A percentile compares a stretch with the other conserved stretches of the same genome.
Evolutionary conservation across 92 coral and sea anemone genomes (phyloP).

Genomic region (Parazoanthus darwini): DNA sequence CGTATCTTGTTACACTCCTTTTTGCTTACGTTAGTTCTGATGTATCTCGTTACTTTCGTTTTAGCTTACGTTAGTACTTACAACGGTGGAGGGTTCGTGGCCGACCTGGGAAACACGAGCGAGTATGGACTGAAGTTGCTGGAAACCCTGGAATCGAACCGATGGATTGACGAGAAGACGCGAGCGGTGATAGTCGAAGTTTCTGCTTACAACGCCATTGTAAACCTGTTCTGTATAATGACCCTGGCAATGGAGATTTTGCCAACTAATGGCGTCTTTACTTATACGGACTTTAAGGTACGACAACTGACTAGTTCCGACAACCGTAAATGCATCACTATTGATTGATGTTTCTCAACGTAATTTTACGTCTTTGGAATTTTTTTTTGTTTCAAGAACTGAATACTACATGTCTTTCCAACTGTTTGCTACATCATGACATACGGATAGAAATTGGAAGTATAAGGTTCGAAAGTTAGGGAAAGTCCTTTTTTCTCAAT

Average conservation of each 20-base stretch:
- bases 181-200: constrained; percentile 82
- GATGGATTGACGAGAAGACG: constrained; percentile 82
- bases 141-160: constrained; percentile 62
- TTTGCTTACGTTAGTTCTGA: not conserved
- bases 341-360: too few species aligned
- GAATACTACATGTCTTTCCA: not conserved
- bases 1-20: not conserved
- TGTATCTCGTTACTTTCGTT: not conserved
- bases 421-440: not conserved
- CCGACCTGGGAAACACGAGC: constrained; percentile 76
- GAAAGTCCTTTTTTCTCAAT: too few species aligned
- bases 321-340: not conserved
- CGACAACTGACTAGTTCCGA: not conserved
- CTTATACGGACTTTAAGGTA: constrained; percentile 74
- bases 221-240: constrained; percentile 85
- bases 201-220: constrained; percentile 75
- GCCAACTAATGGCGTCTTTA: constrained; percentile 84
- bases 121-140: constrained; percentile 65
- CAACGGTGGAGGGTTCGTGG: constrained; percentile 83
- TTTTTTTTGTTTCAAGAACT: not conserved
- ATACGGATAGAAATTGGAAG: not conserved
- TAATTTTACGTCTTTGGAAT: not conserved
- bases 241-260: constrained; percentile 74
- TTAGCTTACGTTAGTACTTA: constrained; percentile 69
- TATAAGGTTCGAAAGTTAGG: not conserved